Base-by-base conservation (phyloP, 2,113 vertebrate species). In the Forbesichthys papilliferus region DNA sequence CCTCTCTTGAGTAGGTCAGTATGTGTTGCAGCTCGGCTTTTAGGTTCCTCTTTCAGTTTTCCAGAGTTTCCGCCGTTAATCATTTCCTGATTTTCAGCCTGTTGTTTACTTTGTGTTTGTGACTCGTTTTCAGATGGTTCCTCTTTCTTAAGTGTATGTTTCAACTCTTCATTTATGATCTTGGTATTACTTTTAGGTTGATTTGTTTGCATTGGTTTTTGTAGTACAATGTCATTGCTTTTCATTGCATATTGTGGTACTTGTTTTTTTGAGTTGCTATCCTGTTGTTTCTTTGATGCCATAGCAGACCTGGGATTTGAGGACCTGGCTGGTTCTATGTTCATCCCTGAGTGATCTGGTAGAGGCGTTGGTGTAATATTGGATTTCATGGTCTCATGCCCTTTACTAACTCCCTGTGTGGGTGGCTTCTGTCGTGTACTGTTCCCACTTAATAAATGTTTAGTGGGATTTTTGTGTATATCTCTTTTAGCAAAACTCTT, bases 401-500 rank as follows among this genome's bases (percentile, higher is more conserved):
- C 86, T 65, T 78, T 85, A 52, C 57, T 9, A 5, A 5, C 54
- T 14, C 89, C 90, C 11, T 81, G 73, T 6, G 74, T 74, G 56
- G 58, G 70, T 0, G 81, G 82, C 42, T 66, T 88, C 46, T 88
- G 88, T 18, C 75, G 68, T 68, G 75, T 61, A 36, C 66, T 82
- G 9, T 53, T 66, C 62, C 67, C 48, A 51, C 68, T 61, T 58
- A 18, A 4, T 64, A 77, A 70, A 55, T 69, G 77, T 64, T 86
- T 91, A 48, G 60, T 33, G 7, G 80, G 20, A 27, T 67, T 83
- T 90, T 88, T 91, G 47, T 77, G 67, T 49, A 79, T 81, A 33
- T 89, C 84, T 83, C 77, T 79, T 69, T 79, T 78, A 20, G 84
- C 84, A 56, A 87, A 88, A 9, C 87, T 89, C 49, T 90, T 91